Evolutionary conservation across 2,113 vertebrate genomes (phyloP).

Genomic region (Protobothrops mucrosquamatus): DNA sequence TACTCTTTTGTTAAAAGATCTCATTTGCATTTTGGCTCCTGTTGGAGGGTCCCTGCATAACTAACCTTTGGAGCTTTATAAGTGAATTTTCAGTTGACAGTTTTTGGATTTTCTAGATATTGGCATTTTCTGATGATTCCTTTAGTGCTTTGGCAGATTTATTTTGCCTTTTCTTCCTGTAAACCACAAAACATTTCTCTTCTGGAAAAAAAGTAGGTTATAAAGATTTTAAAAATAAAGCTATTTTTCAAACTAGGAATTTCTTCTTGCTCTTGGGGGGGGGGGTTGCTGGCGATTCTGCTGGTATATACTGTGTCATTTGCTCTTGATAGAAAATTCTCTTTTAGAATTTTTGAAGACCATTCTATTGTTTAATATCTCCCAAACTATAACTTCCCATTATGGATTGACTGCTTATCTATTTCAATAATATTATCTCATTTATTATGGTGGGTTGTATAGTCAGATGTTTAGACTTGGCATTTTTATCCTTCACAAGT

Average conservation of each 20-base stretch:
- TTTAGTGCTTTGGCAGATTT: not conserved
- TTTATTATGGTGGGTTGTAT: not conserved
- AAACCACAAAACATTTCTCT: not conserved
- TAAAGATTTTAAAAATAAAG: not conserved
- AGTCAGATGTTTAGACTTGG: not conserved
- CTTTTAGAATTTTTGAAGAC: not conserved
- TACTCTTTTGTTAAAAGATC: not conserved
- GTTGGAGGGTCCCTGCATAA: not conserved
- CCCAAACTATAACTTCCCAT: not conserved
- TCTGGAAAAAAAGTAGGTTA: not conserved
- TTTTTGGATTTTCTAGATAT: not conserved
- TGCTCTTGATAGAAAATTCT: not conserved
- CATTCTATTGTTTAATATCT: not conserved
- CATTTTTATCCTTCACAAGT: not conserved
- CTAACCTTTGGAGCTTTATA: not conserved
- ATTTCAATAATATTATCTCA: not conserved
- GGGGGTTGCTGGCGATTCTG: not conserved
- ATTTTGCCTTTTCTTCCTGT: not conserved
- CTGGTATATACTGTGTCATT: not conserved
- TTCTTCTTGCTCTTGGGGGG: not conserved
- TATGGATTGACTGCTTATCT: not conserved
- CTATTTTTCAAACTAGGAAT: not conserved
- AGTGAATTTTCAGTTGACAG: not conserved
- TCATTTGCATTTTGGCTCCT: not conserved
- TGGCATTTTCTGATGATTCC: not conserved